A percentile compares a stretch with the other conserved stretches of the same genome.
Conservation (phyloP, 1,140 invertebrate genomes). For the Pogonognathellus flavescens region DNA sequence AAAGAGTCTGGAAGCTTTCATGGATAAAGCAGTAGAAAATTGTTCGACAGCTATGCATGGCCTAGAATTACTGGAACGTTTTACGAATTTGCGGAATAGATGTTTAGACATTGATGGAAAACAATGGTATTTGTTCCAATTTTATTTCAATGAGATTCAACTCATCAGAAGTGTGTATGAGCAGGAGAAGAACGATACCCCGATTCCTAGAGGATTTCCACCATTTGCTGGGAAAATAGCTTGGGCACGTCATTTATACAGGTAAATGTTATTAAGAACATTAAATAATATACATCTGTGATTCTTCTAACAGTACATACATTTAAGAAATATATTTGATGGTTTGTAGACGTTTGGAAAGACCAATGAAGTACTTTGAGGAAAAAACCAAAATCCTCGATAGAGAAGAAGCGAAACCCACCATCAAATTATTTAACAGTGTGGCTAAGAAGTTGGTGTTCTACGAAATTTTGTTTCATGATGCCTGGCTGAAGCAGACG, state of each 20-base stretch:
- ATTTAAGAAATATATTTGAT: background rate
- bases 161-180: conserved; percentile 60
- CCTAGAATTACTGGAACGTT: conserved; percentile 70
- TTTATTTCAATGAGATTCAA: conserved; percentile 65
- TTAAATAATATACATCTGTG: background rate
- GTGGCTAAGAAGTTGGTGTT: conserved; percentile 62
- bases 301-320: too few species aligned
- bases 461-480: conserved; percentile 66
- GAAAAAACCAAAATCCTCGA: conserved; percentile 61
- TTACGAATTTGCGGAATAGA: conserved; percentile 78
- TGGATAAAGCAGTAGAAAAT: conserved; percentile 72
- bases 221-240: conserved; percentile 66
- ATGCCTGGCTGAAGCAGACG: conserved; percentile 60
- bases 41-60: conserved; percentile 64
- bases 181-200: conserved; percentile 65
- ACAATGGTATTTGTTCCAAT: conserved; percentile 70
- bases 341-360: conserved; percentile 61
- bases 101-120: conserved; percentile 79
- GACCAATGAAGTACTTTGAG: conserved; percentile 64
- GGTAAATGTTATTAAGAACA: conserved; percentile 19
- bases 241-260: conserved; percentile 64
- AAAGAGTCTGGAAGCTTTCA: conserved; percentile 76
- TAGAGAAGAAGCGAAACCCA: conserved; percentile 59
- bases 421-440: conserved; percentile 62
- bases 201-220: conserved; percentile 62